These are phyloP conservation scores for Halictus rubicundus DNA, from an alignment of 1,140 invertebrate species.

Conservation along the genomic window DNA sequence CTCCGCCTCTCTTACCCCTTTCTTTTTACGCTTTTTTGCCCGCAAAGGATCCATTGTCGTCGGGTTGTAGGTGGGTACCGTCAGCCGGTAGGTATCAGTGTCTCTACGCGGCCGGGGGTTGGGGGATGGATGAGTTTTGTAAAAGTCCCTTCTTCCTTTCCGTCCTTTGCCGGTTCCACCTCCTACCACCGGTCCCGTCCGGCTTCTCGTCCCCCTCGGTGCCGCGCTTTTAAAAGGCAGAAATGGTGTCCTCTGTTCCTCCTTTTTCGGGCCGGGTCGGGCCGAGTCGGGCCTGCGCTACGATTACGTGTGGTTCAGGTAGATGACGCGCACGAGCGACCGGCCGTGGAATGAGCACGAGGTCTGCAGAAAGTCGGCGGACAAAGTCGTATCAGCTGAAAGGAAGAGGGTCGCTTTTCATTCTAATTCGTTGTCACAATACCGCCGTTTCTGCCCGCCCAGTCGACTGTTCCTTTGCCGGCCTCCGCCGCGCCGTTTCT, in stretches of 20 bases:
- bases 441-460: not conserved
- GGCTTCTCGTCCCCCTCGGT: slow-evolving; percentile 1
- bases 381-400: slow-evolving; percentile 44
- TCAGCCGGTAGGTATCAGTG: slow-evolving; percentile 73
- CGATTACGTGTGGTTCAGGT: slow-evolving; percentile 46
- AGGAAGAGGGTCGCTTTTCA: slow-evolving; percentile 40
- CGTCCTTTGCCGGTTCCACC: slow-evolving; percentile 30
- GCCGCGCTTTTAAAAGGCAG: slow-evolving; percentile 53
- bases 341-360: slow-evolving; percentile 7
- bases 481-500: too few species aligned
- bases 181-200: slow-evolving; percentile 1
- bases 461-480: not conserved
- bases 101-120: slow-evolving; percentile 62
- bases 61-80: slow-evolving; percentile 69
- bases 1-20: slow-evolving; percentile 54
- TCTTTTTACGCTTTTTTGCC: slow-evolving; percentile 74
- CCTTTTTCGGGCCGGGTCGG: not conserved
- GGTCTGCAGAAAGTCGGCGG: slow-evolving; percentile 16
- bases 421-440: slow-evolving; percentile 51
- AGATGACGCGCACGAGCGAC: slow-evolving; percentile 20
- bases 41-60: slow-evolving; percentile 78
- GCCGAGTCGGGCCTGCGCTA: not conserved
- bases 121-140: slow-evolving; percentile 65
- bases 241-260: slow-evolving; percentile 29
- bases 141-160: slow-evolving; percentile 61